Percentiles rank a stretch among this genome's conserved stretches.
These are phyloP conservation scores for Telmatochromis sp. DNA, from an alignment of 2,113 vertebrate species.

Conservation along the genomic window DNA sequence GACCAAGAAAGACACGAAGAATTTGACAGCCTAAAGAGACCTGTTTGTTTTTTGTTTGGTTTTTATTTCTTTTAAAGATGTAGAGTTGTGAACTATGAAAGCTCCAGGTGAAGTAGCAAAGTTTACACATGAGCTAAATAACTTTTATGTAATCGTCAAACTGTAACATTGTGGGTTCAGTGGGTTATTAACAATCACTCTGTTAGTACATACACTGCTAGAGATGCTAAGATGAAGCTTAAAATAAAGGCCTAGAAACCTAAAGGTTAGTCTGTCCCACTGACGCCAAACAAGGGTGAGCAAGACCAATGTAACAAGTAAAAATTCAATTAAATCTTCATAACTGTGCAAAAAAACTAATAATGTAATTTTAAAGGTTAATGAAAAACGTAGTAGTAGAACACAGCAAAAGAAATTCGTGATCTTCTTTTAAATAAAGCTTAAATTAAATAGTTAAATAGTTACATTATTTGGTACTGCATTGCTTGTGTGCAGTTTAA, in stretches of 20 bases:
- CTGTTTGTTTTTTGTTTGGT: rapidly evolving
- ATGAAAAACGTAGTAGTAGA: rapidly evolving
- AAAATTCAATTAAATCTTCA: rapidly evolving
- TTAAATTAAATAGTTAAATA: neutral
- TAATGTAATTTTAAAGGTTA: neutral
- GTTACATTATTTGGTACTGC: rapidly evolving
- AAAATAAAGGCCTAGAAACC: neutral
- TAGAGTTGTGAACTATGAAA: neutral
- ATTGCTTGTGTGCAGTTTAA: neutral
- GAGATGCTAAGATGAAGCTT: neutral
- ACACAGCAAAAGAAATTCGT: neutral
- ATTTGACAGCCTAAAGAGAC: neutral
- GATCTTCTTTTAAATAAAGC: neutral
- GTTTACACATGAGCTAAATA: rapidly evolving
- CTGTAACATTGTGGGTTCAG: neutral
- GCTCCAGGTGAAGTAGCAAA: neutral
- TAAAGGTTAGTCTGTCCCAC: neutral
- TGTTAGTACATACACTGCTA: neutral
- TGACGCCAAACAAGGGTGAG: neutral
- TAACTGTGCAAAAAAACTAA: rapidly evolving
- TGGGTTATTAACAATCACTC: neutral
- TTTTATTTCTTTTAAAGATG: neutral
- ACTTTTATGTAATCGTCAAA: neutral
- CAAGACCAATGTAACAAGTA: neutral
- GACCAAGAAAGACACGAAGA: neutral